phyloP scores from a whole-genome alignment of 2,888 invertebrate species.

The Troides helena region DNA sequence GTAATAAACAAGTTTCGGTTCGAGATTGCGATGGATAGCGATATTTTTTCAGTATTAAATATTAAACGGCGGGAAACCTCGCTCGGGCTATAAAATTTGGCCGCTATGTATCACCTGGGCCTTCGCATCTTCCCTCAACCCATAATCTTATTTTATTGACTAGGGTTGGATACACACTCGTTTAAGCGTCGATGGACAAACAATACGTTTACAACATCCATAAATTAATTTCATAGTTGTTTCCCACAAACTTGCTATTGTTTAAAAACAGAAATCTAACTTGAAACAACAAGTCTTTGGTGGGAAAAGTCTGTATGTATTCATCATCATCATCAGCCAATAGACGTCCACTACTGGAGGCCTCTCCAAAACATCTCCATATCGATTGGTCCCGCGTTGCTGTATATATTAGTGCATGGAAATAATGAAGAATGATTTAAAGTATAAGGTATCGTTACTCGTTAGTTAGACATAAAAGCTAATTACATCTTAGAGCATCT shows the following conservation, averaged over 20 bases:
- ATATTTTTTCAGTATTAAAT: conserved; percentile 48
- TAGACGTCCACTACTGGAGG: no score
- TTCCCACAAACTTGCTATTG: neutral
- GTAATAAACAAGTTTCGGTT: conserved; percentile 60
- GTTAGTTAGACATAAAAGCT: conserved; percentile 1
- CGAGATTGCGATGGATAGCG: conserved; percentile 57
- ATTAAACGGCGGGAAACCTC: conserved; percentile 65
- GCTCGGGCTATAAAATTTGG: conserved; percentile 68
- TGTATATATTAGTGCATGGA: neutral
- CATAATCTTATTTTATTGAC: conserved; percentile 75
- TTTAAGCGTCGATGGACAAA: conserved; percentile 18
- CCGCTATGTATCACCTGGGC: conserved; percentile 72
- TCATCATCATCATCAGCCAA: no score
- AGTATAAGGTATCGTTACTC: neutral
- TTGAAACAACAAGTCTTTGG: neutral
- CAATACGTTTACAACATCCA: neutral
- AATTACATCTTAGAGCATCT: neutral
- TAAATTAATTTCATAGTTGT: neutral
- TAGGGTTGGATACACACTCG: conserved; percentile 51
- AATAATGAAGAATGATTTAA: neutral
- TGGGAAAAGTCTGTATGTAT: neutral
- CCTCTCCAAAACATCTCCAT: no score
- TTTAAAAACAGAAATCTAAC: neutral
- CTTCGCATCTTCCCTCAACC: conserved; percentile 55
- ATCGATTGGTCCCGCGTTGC: no score